These are phyloP conservation scores for Gavialis gangeticus DNA, from an alignment of 2,113 vertebrate species.

Conservation along the genomic window DNA sequence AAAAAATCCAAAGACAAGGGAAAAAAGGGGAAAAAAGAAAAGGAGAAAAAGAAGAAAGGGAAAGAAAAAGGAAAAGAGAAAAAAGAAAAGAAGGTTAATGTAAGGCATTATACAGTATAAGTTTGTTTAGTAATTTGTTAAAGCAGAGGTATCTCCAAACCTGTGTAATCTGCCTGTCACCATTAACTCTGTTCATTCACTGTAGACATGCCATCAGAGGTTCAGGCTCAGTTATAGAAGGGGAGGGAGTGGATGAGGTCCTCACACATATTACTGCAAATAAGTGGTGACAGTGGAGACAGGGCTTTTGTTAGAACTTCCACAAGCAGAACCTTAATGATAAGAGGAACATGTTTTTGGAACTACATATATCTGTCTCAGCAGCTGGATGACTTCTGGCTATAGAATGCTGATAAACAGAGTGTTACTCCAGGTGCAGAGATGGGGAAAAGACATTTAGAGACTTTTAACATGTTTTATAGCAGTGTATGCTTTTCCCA, in stretches of 20 bases:
- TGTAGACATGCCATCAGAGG: not conserved
- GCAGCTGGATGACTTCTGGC: not conserved
- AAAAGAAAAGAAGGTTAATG: constrained; percentile 40
- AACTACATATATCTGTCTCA: not conserved
- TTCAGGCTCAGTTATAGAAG: not conserved
- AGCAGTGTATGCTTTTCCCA: accelerated
- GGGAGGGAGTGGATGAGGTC: not conserved
- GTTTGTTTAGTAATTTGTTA: not conserved
- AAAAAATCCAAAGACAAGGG: constrained; percentile 74
- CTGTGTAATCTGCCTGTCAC: not conserved
- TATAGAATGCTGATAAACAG: not conserved
- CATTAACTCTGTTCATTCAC: not conserved
- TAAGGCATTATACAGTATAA: not conserved
- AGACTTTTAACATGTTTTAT: not conserved
- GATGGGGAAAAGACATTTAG: not conserved
- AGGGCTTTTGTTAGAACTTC: not conserved
- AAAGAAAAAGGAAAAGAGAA: constrained; percentile 40
- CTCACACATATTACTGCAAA: not conserved
- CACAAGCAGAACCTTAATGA: not conserved
- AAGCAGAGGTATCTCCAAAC: not conserved
- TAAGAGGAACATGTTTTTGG: no score
- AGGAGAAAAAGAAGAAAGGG: constrained; percentile 28
- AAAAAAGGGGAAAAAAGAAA: constrained; percentile 55
- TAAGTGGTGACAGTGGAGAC: not conserved
- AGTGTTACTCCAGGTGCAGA: not conserved